Evolutionary conservation across 2,888 invertebrate species (phyloP).

Genomic region (Drosophila anomelani): DNA sequence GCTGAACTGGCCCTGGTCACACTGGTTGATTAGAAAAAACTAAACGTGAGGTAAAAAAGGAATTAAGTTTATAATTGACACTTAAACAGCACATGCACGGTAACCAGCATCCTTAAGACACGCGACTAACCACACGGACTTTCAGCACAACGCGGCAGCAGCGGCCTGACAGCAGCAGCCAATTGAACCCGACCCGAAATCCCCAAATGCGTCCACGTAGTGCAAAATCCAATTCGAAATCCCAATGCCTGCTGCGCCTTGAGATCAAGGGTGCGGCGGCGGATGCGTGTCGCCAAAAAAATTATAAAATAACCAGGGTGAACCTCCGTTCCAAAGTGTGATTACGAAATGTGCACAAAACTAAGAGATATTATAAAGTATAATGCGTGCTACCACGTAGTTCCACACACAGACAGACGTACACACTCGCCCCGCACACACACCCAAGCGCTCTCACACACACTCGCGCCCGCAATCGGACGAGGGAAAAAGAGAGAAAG

Average conservation of each 20-base stretch:
- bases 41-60: conserved; percentile 70
- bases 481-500: conserved; percentile 19
- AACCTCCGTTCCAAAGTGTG: conserved; percentile 57
- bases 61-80: conserved; percentile 59
- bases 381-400: conserved; percentile 76
- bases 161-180: neutral
- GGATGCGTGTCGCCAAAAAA: conserved; percentile 1
- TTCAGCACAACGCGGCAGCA: conserved; percentile 11
- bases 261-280: conserved; percentile 65
- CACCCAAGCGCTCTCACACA: conserved; percentile 2
- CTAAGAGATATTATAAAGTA: conserved; percentile 55
- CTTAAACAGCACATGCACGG: conserved; percentile 41
- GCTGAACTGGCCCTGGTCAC: neutral
- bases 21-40: conserved; percentile 34
- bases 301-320: conserved; percentile 17
- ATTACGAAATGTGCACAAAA: conserved; percentile 63
- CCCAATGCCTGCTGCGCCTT: conserved; percentile 54
- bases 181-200: conserved; percentile 9
- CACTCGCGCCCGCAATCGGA: conserved; percentile 20
- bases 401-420: conserved; percentile 40
- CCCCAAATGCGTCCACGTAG: conserved; percentile 44
- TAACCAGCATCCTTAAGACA: conserved; percentile 20
- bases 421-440: conserved; percentile 12
- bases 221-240: conserved; percentile 54
- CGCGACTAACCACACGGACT: neutral